A percentile compares a stretch with the other conserved stretches of the same genome.
Evolutionary conservation across 2,888 invertebrate species (phyloP).

Genomic region (Tolmerus cingulatus): DNA sequence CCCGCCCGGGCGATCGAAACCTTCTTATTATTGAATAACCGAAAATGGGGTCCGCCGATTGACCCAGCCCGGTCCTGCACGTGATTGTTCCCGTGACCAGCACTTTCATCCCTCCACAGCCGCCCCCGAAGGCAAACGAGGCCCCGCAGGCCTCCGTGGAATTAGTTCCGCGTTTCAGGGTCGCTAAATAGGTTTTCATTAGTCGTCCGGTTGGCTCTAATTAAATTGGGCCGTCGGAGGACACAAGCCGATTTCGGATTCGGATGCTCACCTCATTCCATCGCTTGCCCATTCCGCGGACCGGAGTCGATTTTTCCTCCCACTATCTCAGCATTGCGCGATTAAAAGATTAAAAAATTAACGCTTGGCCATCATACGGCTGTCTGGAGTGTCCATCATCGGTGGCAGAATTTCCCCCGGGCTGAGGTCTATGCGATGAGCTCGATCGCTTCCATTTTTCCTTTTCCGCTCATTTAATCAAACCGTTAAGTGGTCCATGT

Average conservation of each 20-base stretch:
- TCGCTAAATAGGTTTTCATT: constrained; percentile 33
- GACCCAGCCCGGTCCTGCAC: constrained; percentile 2
- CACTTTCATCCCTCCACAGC: neutral
- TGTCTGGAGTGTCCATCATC: constrained; percentile 7
- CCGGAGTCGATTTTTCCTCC: neutral
- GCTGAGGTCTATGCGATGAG: neutral
- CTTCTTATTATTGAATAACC: neutral
- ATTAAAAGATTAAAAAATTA: constrained; percentile 36
- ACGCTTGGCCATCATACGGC: constrained; percentile 7
- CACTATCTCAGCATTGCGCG: neutral
- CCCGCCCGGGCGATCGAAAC: neutral
- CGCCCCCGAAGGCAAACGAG: neutral
- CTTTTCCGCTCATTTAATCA: constrained; percentile 43
- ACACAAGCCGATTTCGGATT: neutral
- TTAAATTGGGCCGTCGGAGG: constrained; percentile 31
- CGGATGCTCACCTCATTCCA: constrained; percentile 11
- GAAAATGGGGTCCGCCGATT: neutral
- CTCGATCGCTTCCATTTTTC: constrained; percentile 26
- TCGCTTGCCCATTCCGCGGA: neutral
- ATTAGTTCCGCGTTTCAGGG: constrained; percentile 39
- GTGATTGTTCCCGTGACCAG: constrained; percentile 23
- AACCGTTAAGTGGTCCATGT: constrained; percentile 44
- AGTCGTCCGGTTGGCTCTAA: constrained; percentile 15
- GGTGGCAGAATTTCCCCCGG: neutral
- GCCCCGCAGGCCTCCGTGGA: neutral